Conservation (phyloP, 2,888 invertebrate genomes). For the Hydrotaea cyrtoneurina region DNA sequence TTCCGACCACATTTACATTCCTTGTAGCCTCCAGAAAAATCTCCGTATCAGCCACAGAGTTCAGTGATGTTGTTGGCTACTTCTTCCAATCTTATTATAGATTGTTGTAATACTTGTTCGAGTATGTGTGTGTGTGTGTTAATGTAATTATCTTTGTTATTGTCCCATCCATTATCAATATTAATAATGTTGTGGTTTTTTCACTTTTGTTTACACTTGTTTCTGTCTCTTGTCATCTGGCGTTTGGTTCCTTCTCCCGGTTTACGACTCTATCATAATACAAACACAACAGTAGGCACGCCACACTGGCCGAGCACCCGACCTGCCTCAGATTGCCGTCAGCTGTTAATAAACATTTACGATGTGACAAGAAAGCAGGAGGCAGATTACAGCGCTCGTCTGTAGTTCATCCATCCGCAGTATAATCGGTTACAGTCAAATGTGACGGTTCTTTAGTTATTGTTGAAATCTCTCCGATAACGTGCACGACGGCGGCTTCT, state of each 20-base stretch:
- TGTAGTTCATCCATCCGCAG: neutral
- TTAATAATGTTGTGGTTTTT: slow-evolving; percentile 59
- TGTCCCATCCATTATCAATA: slow-evolving; percentile 67
- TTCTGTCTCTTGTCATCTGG: slow-evolving; percentile 5
- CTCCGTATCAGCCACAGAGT: neutral
- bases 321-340: slow-evolving; percentile 17
- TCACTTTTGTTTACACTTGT: slow-evolving; percentile 42
- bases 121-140: neutral
- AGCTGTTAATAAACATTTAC: slow-evolving; percentile 11
- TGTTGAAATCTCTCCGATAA: slow-evolving; percentile 58
- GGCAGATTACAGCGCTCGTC: neutral
- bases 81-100: slow-evolving; percentile 42
- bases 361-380: no score
- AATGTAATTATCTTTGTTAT: slow-evolving; percentile 10
- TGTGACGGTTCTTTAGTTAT: slow-evolving; percentile 58
- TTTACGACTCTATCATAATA: slow-evolving; percentile 25
- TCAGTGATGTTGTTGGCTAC: neutral
- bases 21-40: no score
- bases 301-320: neutral
- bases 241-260: neutral
- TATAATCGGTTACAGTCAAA: slow-evolving; percentile 37
- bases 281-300: slow-evolving; percentile 2
- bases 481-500: slow-evolving; percentile 38
- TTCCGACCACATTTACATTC: no score
- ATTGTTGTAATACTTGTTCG: slow-evolving; percentile 8